Evolutionary conservation across 2,113 vertebrate genomes (phyloP).

Genomic region (Corythaixoides concolor): DNA sequence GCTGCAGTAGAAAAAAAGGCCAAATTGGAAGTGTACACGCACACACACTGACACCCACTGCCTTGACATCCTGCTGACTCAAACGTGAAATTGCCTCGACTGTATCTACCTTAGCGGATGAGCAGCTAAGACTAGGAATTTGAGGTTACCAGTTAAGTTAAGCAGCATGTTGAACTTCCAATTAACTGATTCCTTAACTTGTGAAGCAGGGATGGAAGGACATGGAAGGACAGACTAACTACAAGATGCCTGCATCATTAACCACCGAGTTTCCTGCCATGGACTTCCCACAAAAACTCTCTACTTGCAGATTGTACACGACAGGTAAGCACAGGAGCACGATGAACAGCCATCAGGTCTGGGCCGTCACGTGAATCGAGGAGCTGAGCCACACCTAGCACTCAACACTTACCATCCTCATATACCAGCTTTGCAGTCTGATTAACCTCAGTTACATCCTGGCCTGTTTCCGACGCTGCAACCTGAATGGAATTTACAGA

Average conservation of each 20-base stretch:
- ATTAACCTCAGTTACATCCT: conserved; percentile 71
- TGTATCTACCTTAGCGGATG: not conserved
- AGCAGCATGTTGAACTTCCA: not conserved
- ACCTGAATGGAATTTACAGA: conserved; percentile 77
- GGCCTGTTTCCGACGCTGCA: conserved; percentile 75
- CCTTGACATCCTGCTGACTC: not conserved
- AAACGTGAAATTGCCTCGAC: not conserved
- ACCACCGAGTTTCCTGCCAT: not conserved
- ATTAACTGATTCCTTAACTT: not conserved
- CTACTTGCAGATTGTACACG: not conserved
- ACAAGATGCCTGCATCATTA: not conserved
- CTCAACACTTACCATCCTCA: conserved; percentile 87
- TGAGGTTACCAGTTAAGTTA: not conserved
- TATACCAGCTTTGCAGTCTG: conserved; percentile 92
- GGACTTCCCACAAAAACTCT: not conserved
- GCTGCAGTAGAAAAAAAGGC: not conserved
- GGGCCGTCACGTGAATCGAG: not conserved
- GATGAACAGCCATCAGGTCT: not conserved
- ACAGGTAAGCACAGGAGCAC: not conserved
- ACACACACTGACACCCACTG: not conserved
- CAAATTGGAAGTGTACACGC: not conserved
- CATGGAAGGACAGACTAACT: not conserved
- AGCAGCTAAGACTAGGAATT: not conserved
- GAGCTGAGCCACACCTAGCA: not conserved
- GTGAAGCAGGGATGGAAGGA: not conserved